These are phyloP conservation scores for Ellobium chinense DNA, from an alignment of 2,888 invertebrate species.

Conservation along the genomic window DNA sequence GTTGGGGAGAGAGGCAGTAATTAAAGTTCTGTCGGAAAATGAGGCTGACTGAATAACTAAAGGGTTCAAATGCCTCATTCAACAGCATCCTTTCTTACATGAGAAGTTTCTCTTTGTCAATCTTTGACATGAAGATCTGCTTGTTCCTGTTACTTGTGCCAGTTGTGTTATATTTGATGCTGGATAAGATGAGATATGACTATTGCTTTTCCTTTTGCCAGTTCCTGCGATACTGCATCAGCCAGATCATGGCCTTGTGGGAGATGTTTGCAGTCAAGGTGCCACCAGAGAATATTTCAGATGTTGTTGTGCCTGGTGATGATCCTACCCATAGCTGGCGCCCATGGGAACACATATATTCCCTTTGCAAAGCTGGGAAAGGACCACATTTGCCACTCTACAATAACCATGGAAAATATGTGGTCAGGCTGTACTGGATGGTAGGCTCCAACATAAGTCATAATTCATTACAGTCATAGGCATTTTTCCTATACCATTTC, in stretches of 20 bases:
- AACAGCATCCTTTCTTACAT: too few species aligned
- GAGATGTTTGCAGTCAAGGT: conserved; percentile 67
- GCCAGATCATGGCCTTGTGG: conserved; percentile 77
- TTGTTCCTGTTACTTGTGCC: too few species aligned
- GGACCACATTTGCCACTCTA: conserved; percentile 76
- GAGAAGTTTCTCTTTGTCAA: too few species aligned
- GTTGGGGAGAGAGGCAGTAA: too few species aligned
- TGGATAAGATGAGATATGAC: too few species aligned
- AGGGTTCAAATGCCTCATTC: too few species aligned
- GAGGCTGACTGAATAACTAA: too few species aligned
- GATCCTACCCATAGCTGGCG: conserved; percentile 73
- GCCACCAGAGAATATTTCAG: conserved; percentile 55
- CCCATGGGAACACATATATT: conserved; percentile 79
- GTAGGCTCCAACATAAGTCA: conserved; percentile 64
- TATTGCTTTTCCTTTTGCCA: too few species aligned
- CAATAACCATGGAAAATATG: conserved; percentile 79
- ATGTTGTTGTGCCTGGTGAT: conserved; percentile 58
- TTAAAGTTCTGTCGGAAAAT: too few species aligned
- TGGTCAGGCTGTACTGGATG: conserved; percentile 79
- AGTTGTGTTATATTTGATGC: too few species aligned
- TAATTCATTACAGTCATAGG: neutral
- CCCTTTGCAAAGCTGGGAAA: conserved; percentile 76
- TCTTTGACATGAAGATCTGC: too few species aligned
- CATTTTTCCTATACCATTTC: too few species aligned
- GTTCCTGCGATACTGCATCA: conserved; percentile 78